Evolutionary conservation across 2,113 vertebrate species (phyloP), one percentile per base, ranked within the genome.

Genomic region (Amblyopsis rosae): DNA sequence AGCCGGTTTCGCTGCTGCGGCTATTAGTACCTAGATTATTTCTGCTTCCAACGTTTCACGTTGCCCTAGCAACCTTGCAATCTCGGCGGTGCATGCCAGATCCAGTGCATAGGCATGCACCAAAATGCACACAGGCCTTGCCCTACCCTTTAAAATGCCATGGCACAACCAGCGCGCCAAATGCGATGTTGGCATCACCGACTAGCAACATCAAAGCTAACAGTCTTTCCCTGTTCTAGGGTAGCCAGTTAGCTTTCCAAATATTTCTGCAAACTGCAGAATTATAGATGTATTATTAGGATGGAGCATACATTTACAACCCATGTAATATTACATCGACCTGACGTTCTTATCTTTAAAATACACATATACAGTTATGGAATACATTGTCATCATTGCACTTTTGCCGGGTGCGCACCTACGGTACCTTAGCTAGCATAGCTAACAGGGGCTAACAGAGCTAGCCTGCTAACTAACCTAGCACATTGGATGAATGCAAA

Each of bases 51-150:
- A 12, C 12, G 60, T 13, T 65, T 26, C 32, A 47, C 17, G 74
- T 82, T 74, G 10, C 54, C 67, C 46, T 72, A 61, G 63, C 58
- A 81, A 82, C 64, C 63, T 62, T 67, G 79, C 81, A 86, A 15
- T 45, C 16, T 55, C 45, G 12, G 16, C 47, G 3, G 66, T 71
- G 81, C 70, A 83, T 76, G 66, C 35, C 33, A 62, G 74, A 6
- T 70, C 69, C 79, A 49, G n/a, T 84, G 82, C 86, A 87, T 64
- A 77, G 65, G 64, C 82, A 85, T 79, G 87, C 83, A 83, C 41
- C 54, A 62, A 62, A 71, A 80, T 73, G 77, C 82, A 88, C 60
- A 50, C 67, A 35, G 74, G 81, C 86, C 74, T 78, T 65, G 59
- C 69, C 59, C 51, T 53, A 6, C 57, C 47, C 57, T 35, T 54